Conservation (phyloP, 2,888 invertebrate genomes). For the Parnassius mnemosyne region DNA sequence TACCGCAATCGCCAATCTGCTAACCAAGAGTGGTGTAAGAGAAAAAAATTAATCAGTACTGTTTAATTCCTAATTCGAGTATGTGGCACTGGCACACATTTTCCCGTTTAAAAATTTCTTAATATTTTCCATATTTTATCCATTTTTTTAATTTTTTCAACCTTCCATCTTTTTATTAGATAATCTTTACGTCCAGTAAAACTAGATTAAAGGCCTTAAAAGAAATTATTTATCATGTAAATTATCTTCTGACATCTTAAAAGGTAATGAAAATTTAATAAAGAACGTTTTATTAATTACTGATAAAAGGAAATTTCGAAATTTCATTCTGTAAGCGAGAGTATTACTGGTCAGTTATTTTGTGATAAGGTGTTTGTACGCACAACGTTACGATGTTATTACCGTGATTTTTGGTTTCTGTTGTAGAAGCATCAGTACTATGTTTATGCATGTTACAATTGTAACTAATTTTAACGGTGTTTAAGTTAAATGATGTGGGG, state of each 20-base stretch:
- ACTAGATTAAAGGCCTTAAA: conserved; percentile 17
- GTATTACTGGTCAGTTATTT: conserved; percentile 8
- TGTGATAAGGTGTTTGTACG: not conserved
- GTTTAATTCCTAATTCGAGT: too few species aligned
- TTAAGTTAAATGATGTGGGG: conserved; percentile 9
- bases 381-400: too few species aligned
- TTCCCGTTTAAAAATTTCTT: not conserved
- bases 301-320: conserved; percentile 27
- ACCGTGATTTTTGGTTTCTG: too few species aligned
- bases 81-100: not conserved
- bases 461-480: not conserved
- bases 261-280: conserved; percentile 33
- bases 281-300: conserved; percentile 33
- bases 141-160: not conserved
- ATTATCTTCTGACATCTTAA: conserved; percentile 27
- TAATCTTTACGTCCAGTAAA: conserved; percentile 19
- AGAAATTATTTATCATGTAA: conserved; percentile 8
- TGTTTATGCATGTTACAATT: too few species aligned
- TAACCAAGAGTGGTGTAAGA: too few species aligned
- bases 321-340: conserved; percentile 3
- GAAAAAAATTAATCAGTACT: too few species aligned
- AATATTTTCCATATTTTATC: not conserved
- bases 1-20: too few species aligned
- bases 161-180: conserved; percentile 9
- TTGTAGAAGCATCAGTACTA: too few species aligned